Evolutionary conservation across 2,113 vertebrate species (phyloP).

Genomic region (Circaetus cinerascens): DNA sequence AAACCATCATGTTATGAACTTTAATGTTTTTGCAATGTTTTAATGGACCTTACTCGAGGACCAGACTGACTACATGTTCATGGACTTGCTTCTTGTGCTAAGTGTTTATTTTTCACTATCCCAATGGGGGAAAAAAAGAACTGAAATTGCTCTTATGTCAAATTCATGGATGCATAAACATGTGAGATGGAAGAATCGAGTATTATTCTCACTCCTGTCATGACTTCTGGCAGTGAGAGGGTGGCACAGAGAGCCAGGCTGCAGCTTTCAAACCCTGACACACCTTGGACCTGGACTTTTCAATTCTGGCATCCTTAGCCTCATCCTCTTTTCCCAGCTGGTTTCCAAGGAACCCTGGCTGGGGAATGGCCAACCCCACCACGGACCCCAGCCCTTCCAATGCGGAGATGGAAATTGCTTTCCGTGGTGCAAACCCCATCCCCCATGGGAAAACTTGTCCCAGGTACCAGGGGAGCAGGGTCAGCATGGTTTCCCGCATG

Average conservation of each 20-base stretch:
- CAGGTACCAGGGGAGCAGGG: too few species aligned
- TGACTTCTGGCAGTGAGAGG: neutral
- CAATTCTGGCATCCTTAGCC: neutral
- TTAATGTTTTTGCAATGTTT: constrained; percentile 4
- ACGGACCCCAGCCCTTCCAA: rapidly evolving
- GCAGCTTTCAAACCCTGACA: neutral
- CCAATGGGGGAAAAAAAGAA: neutral
- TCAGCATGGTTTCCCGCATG: neutral
- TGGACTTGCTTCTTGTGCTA: neutral
- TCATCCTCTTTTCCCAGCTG: neutral
- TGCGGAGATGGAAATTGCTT: rapidly evolving
- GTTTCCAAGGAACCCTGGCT: neutral
- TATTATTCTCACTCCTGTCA: neutral
- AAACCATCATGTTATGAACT: neutral
- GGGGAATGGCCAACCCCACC: neutral
- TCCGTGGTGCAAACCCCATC: neutral
- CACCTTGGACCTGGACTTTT: neutral
- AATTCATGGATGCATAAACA: neutral
- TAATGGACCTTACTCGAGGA: neutral
- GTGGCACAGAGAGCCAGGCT: neutral
- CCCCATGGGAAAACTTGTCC: neutral
- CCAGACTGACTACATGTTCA: neutral
- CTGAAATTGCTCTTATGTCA: neutral
- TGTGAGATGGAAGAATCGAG: neutral
- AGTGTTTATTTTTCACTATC: constrained; percentile 26